Percentiles rank a stretch among this genome's conserved stretches.
phyloP scores from a whole-genome alignment of 2,797 vertebrate genomes.

The Peromyscus eremicus region DNA sequence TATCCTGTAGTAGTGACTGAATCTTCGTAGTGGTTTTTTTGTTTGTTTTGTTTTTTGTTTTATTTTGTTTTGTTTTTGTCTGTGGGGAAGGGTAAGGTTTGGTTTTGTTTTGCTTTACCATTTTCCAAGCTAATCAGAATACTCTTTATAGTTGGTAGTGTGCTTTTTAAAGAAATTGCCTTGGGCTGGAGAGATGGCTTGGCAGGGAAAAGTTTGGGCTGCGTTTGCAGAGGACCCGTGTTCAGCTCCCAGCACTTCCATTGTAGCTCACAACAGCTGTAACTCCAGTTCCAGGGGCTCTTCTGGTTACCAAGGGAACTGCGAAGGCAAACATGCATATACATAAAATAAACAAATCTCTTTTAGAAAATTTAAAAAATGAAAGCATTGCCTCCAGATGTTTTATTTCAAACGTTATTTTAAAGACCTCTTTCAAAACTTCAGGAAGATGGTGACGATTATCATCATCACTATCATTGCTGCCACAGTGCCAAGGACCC shows the following conservation, averaged over 20 bases:
- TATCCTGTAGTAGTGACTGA: not conserved
- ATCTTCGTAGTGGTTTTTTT: not conserved
- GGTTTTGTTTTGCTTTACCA: not conserved
- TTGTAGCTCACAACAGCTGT: too few relatives aligned
- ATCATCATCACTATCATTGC: not conserved
- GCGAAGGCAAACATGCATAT: not conserved
- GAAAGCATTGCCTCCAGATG: not conserved
- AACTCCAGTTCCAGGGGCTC: not conserved
- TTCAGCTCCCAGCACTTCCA: not conserved
- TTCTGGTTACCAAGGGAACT: not conserved
- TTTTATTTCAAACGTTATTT: conserved; percentile 17
- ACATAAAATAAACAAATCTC: not conserved
- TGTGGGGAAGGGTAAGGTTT: not conserved
- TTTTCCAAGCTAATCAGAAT: not conserved
- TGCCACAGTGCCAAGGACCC: not conserved
- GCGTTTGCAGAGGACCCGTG: not conserved
- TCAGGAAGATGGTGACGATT: not conserved
- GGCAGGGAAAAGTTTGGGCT: not conserved
- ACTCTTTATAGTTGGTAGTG: not conserved
- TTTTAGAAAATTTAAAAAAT: not conserved
- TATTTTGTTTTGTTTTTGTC: not conserved
- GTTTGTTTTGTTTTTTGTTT: not conserved
- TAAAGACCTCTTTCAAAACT: conserved; percentile 27
- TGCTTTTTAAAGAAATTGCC: not conserved
- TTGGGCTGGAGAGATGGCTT: not conserved